Evolutionary conservation across 2,888 invertebrate species (phyloP).

Genomic region (Trissoscelio sp.): DNA sequence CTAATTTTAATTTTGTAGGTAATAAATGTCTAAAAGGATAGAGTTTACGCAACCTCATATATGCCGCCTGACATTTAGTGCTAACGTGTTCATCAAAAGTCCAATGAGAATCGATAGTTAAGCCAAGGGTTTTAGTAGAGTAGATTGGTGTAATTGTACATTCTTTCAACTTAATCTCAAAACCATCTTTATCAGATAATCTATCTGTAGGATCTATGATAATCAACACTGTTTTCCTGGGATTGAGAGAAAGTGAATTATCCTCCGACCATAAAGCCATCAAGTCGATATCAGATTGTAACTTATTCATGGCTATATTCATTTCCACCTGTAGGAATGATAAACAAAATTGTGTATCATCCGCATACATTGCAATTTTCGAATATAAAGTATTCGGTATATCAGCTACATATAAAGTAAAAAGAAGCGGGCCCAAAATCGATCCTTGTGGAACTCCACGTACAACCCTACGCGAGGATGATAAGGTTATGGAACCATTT

Average conservation of each 20-base stretch:
- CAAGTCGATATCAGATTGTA: neutral
- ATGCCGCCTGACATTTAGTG: neutral
- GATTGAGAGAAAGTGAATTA: neutral
- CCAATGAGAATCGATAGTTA: neutral
- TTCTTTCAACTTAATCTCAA: neutral
- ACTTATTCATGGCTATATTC: neutral
- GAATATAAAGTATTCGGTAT: neutral
- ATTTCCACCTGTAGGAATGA: neutral
- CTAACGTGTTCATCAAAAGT: neutral
- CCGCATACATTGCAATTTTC: conserved; percentile 4
- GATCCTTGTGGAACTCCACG: conserved; percentile 23
- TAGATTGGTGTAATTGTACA: neutral
- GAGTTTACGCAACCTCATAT: neutral
- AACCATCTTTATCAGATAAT: neutral
- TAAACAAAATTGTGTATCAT: conserved; percentile 7
- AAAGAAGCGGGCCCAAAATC: neutral
- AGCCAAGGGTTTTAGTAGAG: neutral
- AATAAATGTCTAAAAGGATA: neutral
- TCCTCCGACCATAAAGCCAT: neutral
- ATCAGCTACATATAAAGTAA: neutral
- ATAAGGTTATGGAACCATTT: neutral
- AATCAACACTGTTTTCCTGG: neutral
- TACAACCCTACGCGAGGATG: neutral
- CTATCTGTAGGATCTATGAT: neutral
- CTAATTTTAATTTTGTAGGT: neutral